phyloP scores from a whole-genome alignment of 2,113 vertebrate genomes.

The Zosterops borbonicus region DNA sequence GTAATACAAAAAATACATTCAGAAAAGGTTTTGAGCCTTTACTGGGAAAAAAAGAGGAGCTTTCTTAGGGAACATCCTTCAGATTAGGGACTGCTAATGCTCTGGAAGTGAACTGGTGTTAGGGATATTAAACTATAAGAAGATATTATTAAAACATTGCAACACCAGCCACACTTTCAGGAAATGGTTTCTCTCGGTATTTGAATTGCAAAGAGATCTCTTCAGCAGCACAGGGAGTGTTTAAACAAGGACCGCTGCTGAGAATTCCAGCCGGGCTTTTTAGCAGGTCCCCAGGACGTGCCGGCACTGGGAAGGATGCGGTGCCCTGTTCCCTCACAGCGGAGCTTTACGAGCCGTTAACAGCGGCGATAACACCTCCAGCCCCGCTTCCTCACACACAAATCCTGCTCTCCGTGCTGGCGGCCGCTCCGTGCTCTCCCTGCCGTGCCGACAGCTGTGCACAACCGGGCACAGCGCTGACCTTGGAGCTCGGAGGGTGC shows the following conservation, averaged over 20 bases:
- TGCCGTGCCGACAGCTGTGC: rapidly evolving
- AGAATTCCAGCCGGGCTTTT: not conserved
- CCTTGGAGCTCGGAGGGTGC: not conserved
- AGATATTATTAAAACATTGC: not conserved
- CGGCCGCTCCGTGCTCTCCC: not conserved
- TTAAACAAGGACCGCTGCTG: not conserved
- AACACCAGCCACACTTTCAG: not conserved
- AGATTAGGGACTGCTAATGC: not conserved
- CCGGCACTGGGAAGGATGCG: not conserved
- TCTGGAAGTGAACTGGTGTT: not conserved
- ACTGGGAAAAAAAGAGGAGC: not conserved
- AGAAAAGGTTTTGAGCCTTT: not conserved
- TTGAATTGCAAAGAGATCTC: not conserved
- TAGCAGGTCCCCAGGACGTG: not conserved
- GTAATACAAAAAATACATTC: rapidly evolving
- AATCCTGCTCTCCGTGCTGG: rapidly evolving
- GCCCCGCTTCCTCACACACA: rapidly evolving
- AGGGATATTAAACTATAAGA: not conserved
- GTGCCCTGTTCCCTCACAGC: rapidly evolving
- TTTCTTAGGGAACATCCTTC: not conserved
- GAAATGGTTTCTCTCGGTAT: not conserved
- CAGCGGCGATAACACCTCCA: rapidly evolving
- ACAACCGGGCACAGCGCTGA: not conserved
- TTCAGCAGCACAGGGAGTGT: not conserved
- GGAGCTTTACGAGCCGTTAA: rapidly evolving